A percentile compares a stretch with the other conserved stretches of the same genome.
These are phyloP conservation scores for Sturnus vulgaris DNA, from an alignment of 2,113 vertebrate genomes.

Conservation along the genomic window DNA sequence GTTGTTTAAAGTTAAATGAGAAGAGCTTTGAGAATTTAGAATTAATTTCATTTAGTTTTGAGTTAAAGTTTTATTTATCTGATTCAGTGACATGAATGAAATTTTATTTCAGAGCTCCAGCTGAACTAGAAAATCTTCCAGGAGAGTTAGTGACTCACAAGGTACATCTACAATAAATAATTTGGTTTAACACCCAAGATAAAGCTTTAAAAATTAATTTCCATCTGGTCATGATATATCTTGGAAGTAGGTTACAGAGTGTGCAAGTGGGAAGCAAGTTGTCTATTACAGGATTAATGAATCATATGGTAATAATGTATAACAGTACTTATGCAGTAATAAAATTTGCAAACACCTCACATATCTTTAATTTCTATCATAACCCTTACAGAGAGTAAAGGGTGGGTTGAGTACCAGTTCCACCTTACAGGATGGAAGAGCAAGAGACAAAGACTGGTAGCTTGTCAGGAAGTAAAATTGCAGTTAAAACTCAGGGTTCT, in stretches of 20 bases:
- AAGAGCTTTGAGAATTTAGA: not conserved
- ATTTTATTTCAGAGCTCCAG: not conserved
- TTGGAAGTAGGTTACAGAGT: not conserved
- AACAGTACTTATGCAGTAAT: not conserved
- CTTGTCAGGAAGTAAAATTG: not conserved
- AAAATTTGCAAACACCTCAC: not conserved
- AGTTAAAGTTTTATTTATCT: not conserved
- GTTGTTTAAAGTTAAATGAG: not conserved
- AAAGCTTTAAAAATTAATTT: conserved; percentile 2
- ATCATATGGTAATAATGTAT: not conserved
- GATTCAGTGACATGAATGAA: not conserved
- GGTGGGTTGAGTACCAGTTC: not conserved
- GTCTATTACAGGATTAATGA: not conserved
- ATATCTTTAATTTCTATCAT: not conserved
- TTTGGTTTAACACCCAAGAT: not conserved
- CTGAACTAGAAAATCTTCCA: not conserved
- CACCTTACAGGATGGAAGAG: not conserved
- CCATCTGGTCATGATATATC: not conserved
- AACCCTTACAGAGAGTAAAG: not conserved
- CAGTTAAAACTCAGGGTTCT: not conserved
- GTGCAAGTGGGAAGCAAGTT: not conserved
- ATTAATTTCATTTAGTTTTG: not conserved
- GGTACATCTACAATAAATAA: not conserved
- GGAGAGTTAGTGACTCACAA: not conserved
- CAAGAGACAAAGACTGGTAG: not conserved